These are phyloP conservation scores for Callopanchax toddi DNA, from an alignment of 2,113 vertebrate genomes.

Conservation along the genomic window DNA sequence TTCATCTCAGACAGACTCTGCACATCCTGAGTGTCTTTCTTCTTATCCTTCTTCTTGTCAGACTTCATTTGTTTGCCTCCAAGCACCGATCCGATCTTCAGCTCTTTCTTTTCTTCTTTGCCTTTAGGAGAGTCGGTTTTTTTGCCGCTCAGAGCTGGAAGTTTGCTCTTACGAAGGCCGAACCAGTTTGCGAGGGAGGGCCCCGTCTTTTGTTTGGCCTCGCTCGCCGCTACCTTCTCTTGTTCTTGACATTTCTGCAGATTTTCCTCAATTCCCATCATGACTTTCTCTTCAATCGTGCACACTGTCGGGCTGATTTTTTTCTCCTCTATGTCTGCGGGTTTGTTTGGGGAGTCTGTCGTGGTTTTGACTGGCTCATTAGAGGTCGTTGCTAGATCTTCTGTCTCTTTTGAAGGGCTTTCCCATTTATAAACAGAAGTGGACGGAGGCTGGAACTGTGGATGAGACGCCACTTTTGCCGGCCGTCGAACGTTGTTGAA, in stretches of 20 bases:
- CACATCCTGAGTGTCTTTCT: constrained; percentile 80
- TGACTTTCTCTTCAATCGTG: constrained; percentile 94
- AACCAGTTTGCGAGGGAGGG: constrained; percentile 94
- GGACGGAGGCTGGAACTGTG: constrained; percentile 65
- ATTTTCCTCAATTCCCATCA: constrained; percentile 93
- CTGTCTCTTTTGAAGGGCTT: constrained; percentile 55
- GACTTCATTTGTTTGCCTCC: constrained; percentile 84
- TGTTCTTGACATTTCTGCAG: constrained; percentile 88
- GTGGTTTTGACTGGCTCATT: constrained; percentile 70
- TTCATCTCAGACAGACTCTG: constrained; percentile 63
- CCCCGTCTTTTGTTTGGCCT: constrained; percentile 82
- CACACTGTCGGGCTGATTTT: constrained; percentile 69
- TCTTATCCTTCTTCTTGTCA: constrained; percentile 89
- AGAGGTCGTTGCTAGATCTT: constrained; percentile 39
- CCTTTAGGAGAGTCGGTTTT: constrained; percentile 83
- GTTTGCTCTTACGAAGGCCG: constrained; percentile 88
- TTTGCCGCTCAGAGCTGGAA: constrained; percentile 85
- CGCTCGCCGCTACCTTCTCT: constrained; percentile 77
- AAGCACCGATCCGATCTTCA: constrained; percentile 83
- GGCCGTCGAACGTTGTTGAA: constrained; percentile 60
- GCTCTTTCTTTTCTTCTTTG: constrained; percentile 88
- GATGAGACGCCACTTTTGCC: constrained; percentile 68
- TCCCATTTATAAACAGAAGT: constrained; percentile 59
- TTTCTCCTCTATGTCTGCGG: constrained; percentile 65
- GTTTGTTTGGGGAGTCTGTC: constrained; percentile 54